A percentile compares a stretch with the other conserved stretches of the same genome.
phyloP scores from a whole-genome alignment of 2,797 vertebrate species.

The Streptopelia turtur region DNA sequence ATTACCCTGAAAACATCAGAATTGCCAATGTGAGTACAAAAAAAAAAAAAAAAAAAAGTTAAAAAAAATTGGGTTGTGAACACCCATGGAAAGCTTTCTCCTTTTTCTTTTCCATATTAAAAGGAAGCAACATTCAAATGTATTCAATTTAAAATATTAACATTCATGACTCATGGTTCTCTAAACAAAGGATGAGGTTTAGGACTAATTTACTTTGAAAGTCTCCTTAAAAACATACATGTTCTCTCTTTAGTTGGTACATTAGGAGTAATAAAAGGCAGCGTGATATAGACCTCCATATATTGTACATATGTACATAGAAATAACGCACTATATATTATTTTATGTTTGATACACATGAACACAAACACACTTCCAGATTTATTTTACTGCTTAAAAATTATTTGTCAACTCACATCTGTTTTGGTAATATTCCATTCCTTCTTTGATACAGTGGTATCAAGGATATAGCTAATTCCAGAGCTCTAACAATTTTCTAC shows the following conservation, averaged over 20 bases:
- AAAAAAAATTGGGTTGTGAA: neutral
- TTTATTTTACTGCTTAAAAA: neutral
- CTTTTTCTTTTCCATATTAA: neutral
- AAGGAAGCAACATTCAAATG: neutral
- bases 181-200: neutral
- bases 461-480: neutral
- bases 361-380: neutral
- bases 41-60: neutral
- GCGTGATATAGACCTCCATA: fast-evolving
- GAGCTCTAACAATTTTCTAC: neutral
- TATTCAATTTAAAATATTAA: neutral
- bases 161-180: neutral
- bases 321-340: neutral
- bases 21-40: fast-evolving
- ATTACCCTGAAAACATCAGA: neutral
- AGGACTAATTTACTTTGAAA: neutral
- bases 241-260: neutral
- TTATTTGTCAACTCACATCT: neutral
- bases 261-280: neutral
- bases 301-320: neutral
- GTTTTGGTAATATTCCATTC: neutral
- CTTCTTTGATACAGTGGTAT: neutral
- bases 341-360: neutral
- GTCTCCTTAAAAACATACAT: fast-evolving
- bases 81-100: neutral